phyloP scores from a whole-genome alignment of 2,888 invertebrate species.

The Cephus rjabovi region DNA sequence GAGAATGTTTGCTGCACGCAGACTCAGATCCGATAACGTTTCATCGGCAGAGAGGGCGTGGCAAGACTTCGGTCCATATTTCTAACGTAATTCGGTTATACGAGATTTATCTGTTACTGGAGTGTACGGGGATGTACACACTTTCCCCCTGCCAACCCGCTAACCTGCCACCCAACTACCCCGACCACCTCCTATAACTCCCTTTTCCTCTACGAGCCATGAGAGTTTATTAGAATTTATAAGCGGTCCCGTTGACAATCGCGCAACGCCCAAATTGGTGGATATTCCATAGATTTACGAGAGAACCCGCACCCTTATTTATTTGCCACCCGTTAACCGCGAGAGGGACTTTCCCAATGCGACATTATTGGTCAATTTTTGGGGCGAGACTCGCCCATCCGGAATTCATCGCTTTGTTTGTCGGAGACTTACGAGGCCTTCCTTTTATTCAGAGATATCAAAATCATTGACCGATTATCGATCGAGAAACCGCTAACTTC shows the following conservation, averaged over 20 bases:
- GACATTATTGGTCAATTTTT: constrained; percentile 61
- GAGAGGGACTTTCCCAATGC: constrained; percentile 33
- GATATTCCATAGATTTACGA: constrained; percentile 36
- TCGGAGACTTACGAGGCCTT: constrained; percentile 35
- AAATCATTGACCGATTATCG: neutral
- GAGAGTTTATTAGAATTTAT: constrained; percentile 64
- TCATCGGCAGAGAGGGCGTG: constrained; percentile 59
- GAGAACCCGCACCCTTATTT: constrained; percentile 50
- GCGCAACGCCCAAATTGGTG: constrained; percentile 60
- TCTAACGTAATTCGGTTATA: constrained; percentile 63
- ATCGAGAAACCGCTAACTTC: neutral
- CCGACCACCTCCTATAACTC: neutral
- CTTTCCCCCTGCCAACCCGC: constrained; percentile 21
- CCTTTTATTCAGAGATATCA: neutral
- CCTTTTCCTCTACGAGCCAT: constrained; percentile 30
- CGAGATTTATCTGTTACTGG: constrained; percentile 61
- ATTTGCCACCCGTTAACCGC: constrained; percentile 37
- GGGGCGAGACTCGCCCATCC: constrained; percentile 58
- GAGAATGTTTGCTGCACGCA: constrained; percentile 26
- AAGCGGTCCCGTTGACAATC: constrained; percentile 60
- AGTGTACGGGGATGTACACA: constrained; percentile 24
- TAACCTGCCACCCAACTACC: neutral
- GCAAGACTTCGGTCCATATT: constrained; percentile 56
- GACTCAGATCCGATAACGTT: constrained; percentile 52
- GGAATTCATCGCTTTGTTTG: constrained; percentile 65